phyloP scores from a whole-genome alignment of 2,888 invertebrate species.

The Melinaea menophilus region DNA sequence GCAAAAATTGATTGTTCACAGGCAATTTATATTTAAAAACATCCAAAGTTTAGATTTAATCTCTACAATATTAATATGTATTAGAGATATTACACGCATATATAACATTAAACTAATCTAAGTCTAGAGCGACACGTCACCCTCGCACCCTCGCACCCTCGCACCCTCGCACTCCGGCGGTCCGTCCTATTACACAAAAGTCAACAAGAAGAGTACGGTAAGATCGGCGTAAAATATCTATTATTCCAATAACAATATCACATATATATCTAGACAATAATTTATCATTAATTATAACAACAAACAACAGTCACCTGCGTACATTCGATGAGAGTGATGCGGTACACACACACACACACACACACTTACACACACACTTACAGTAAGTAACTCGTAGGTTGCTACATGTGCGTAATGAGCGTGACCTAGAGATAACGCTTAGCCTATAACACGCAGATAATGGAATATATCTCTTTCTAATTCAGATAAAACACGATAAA shows the following conservation, averaged over 20 bases:
- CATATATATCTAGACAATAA: slow-evolving; percentile 74
- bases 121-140: background rate
- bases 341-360: slow-evolving; percentile 42
- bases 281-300: slow-evolving; percentile 59
- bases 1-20: slow-evolving; percentile 1
- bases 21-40: slow-evolving; percentile 6
- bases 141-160: background rate
- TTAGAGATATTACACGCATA: slow-evolving; percentile 4
- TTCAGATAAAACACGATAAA: slow-evolving; percentile 5
- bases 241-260: slow-evolving; percentile 76
- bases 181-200: slow-evolving; percentile 62
- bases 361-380: too few species aligned
- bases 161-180: background rate
- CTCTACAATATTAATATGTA: slow-evolving; percentile 1
- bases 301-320: slow-evolving; percentile 65
- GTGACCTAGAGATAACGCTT: background rate
- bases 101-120: slow-evolving; percentile 4
- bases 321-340: slow-evolving; percentile 71
- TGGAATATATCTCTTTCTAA: slow-evolving; percentile 4
- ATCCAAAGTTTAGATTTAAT: slow-evolving; percentile 2
- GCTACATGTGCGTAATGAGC: slow-evolving; percentile 63
- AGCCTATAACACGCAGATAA: slow-evolving; percentile 2
- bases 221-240: slow-evolving; percentile 68
- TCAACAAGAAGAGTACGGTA: slow-evolving; percentile 71
- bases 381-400: slow-evolving; percentile 61